Conservation (phyloP, 2,113 vertebrate species). For the Hydrolagus affinis region DNA sequence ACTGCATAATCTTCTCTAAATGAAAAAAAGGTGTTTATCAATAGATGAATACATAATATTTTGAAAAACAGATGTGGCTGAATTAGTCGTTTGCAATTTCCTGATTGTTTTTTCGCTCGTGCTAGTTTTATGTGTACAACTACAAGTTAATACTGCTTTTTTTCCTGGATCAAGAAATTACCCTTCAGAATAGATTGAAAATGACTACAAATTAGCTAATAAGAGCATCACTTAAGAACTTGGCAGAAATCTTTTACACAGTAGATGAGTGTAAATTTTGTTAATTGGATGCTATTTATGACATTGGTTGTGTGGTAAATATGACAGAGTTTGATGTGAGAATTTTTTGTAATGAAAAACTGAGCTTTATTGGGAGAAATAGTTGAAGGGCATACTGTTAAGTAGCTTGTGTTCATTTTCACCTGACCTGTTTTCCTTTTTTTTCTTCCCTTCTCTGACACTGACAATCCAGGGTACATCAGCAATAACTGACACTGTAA, state of each 20-base stretch:
- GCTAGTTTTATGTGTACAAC: conserved; percentile 18
- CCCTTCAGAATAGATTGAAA: conserved; percentile 43
- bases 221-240: conserved; percentile 53
- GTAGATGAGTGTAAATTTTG: conserved; percentile 61
- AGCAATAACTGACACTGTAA: conserved; percentile 79
- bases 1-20: conserved; percentile 69
- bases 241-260: conserved; percentile 56
- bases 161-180: conserved; percentile 48
- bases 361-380: conserved; percentile 56
- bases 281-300: conserved; percentile 76
- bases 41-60: conserved; percentile 65
- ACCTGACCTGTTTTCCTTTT: conserved; percentile 49
- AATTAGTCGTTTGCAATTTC: conserved; percentile 41
- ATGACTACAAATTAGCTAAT: conserved; percentile 49
- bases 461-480: conserved; percentile 76
- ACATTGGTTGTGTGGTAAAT: conserved; percentile 75
- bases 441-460: conserved; percentile 65
- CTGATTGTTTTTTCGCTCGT: conserved; percentile 2
- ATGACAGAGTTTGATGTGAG: conserved; percentile 65
- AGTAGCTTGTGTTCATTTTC: conserved; percentile 69
- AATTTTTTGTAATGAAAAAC: conserved; percentile 62
- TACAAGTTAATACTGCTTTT: conserved; percentile 34
- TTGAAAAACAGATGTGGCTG: conserved; percentile 64
- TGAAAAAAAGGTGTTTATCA: conserved; percentile 66
- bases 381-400: conserved; percentile 61